Conservation (phyloP, 2,797 vertebrate species). For the Poecilia wingei region DNA sequence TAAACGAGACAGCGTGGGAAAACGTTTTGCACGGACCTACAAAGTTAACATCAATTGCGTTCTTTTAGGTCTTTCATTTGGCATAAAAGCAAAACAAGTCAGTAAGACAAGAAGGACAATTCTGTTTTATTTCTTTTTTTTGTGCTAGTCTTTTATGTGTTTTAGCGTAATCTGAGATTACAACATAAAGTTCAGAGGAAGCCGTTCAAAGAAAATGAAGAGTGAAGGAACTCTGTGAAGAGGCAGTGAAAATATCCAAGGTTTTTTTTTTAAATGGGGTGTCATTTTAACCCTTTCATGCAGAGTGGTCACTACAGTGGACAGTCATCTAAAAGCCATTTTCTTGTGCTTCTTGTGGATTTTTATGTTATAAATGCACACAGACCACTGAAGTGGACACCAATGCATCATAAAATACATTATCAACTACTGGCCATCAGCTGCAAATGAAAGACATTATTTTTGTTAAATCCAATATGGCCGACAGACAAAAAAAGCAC, state of each 20-base stretch:
- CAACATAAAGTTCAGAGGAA: neutral
- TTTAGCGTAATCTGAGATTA: neutral
- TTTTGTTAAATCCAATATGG: too few relatives aligned
- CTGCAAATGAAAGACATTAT: too few relatives aligned
- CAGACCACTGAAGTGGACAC: too few relatives aligned
- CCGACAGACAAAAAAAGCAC: too few relatives aligned
- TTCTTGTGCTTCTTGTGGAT: too few relatives aligned
- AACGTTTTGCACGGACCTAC: slow-evolving; percentile 39
- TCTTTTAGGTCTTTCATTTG: slow-evolving; percentile 24
- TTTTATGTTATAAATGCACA: too few relatives aligned
- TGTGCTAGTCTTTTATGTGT: neutral
- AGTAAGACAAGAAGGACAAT: neutral
- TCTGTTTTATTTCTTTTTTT: neutral
- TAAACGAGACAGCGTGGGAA: slow-evolving; percentile 23
- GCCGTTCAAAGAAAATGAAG: neutral
- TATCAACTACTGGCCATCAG: too few relatives aligned
- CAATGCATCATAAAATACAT: too few relatives aligned
- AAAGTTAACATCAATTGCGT: slow-evolving; percentile 36
- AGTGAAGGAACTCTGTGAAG: neutral
- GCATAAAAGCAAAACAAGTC: slow-evolving; percentile 22
- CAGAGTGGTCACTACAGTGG: too few relatives aligned
- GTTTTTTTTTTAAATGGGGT: neutral
- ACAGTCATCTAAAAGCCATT: too few relatives aligned
- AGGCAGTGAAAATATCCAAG: neutral
- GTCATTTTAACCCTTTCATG: neutral